Evolutionary conservation across 2,113 vertebrate species (phyloP), one percentile per base, ranked within the genome.

Genomic region (Trichechus manatus): DNA sequence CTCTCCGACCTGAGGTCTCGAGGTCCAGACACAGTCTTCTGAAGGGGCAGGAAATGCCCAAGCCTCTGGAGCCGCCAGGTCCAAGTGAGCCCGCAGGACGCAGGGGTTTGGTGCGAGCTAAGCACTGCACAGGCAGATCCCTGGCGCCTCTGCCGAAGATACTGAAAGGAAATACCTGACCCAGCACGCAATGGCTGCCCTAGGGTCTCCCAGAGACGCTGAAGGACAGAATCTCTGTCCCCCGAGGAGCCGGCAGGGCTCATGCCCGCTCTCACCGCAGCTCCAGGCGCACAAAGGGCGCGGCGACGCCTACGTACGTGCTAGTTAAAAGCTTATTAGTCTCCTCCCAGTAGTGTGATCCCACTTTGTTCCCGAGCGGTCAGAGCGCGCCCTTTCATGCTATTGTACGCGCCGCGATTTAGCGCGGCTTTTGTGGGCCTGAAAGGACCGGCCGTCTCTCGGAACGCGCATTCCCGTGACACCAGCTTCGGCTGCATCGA

Each of bases 301-400:
- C 92, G 96, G 98, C 97, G 98, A 98, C 97, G 98, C 98, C 98
- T 97, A 98, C 98, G 99, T 99, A 99, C 99, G 99, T 99, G 99
- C 99, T 99, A 99, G 99, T 99, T 99, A 99, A 99, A 99, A 99
- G 99, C 99, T 99, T 99, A 99, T 99, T 99, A 99, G 99, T 99
- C 98, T 98, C 97, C 98, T 99, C 98, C 99, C 98, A 99, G 98
- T 99, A 98, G 99, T 99, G 99, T 99, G 99, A 99, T 99, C 99
- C 99, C 99, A 99, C 99, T 99, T 99, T 99, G 99, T 99, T 99
- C 99, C 99, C 98, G 98, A 99, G 99, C 98, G 99, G 99, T 99
- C 99, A 98, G 98, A 99, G 99, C 98, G 99, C 98, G 98, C 99
- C 98, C 99, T 99, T 99, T 99, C 99, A 99, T 99, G 99, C 99